Conservation (phyloP, 2,113 vertebrate species). For the Coregonus clupeaformis region DNA sequence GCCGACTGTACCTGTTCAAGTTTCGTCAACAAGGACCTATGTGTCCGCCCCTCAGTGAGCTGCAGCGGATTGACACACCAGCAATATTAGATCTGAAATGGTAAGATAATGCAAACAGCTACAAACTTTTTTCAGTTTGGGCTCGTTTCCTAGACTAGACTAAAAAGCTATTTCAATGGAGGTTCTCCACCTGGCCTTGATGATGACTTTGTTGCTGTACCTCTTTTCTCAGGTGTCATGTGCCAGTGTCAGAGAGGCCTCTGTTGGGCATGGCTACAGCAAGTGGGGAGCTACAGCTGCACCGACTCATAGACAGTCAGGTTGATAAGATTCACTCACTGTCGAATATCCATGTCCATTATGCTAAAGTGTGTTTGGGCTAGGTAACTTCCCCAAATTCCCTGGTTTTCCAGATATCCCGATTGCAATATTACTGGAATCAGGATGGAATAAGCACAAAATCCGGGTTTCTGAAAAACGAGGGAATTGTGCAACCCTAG, state of each 20-base stretch:
- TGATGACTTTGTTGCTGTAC: background rate
- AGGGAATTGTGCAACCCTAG: too few species aligned
- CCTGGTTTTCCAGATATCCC: too few species aligned
- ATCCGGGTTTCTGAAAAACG: too few species aligned
- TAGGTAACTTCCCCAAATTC: too few species aligned
- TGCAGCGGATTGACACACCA: constrained; percentile 81
- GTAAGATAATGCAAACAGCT: constrained; percentile 56
- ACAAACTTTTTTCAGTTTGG: background rate
- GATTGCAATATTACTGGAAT: too few species aligned
- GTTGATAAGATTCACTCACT: constrained; percentile 64
- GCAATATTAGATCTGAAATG: constrained; percentile 93
- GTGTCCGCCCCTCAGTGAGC: constrained; percentile 75
- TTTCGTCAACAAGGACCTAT: constrained; percentile 65
- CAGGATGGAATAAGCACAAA: too few species aligned
- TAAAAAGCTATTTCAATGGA: too few species aligned
- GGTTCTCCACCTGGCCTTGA: background rate
- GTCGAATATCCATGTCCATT: background rate
- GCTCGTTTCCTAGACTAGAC: background rate
- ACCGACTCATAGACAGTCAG: constrained; percentile 72
- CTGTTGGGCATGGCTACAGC: constrained; percentile 84
- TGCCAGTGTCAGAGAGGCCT: constrained; percentile 74
- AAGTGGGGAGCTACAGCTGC: constrained; percentile 79
- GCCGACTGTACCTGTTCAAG: constrained; percentile 86
- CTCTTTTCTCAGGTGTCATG: constrained; percentile 81
- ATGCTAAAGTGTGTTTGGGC: background rate